Base-by-base conservation (phyloP, 2,113 vertebrate species). In the Bolborhynchus lineola region DNA sequence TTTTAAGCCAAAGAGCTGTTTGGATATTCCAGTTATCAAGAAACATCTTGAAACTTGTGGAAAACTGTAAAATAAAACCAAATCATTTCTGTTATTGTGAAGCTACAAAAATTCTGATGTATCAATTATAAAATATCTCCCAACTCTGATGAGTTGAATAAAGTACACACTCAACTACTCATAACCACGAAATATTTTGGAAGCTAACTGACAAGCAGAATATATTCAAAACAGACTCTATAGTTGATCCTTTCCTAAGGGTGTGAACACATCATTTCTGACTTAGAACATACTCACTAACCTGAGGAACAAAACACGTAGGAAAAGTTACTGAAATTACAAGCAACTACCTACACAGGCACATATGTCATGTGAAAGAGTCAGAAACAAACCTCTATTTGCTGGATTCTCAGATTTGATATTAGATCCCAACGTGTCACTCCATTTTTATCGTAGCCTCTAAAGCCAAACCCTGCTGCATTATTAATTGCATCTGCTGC, bases 21-120 rank as follows among this genome's bases (percentile, higher is more conserved):
- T 99, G 99, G 93, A 99, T 99, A 97, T 99, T 99, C 99, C 99
- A 99, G 80, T 99, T 99, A 97, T 99, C 99, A 55, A 99, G 98
- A 98, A 99, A 99, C 98, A 99, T 98, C 98, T 99, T 99, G 97
- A 99, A 99, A 98, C 99, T 99, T 91, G 99, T 99, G 71, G 99
- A 99, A 96, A 99, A 98, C 99, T 99, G 98, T 67, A 97, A 98
- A 85, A 50, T 16, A 53, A 94, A 94, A 90, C 88, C 3, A 6
- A 74, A 92, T 92, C 91, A 89, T 59, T 94, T 86, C 64, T 2
- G 1, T 62, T 70, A 50, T 21, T 62, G 53, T 46, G 50, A 68
- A 52, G 20, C 37, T n/a, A 91, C 42, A 29, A 62, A 9, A 77
- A 82, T 75, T 91, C 46, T 86, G 37, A 11, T 44, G 64, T 25